Conservation (phyloP, 2,113 vertebrate species). For the Asarcornis scutulata region DNA sequence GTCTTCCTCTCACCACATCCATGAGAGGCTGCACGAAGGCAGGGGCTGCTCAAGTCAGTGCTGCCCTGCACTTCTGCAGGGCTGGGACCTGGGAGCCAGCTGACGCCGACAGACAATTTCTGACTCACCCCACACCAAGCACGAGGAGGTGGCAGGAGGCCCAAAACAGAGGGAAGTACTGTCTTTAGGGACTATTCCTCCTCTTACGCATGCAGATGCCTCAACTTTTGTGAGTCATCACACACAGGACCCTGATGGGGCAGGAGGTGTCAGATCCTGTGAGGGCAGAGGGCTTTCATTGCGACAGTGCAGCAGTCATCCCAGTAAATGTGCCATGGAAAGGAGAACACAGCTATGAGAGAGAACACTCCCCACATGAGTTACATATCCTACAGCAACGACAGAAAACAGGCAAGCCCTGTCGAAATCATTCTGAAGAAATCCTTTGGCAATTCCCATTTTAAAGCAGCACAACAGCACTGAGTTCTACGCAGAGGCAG, state of each 20-base stretch:
- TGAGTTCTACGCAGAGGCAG: neutral
- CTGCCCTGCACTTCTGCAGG: neutral
- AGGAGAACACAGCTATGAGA: neutral
- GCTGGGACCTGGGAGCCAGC: neutral
- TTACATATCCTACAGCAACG: accelerated
- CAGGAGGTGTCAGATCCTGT: neutral
- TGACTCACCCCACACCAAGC: neutral
- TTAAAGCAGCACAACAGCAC: neutral
- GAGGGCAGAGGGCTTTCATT: accelerated
- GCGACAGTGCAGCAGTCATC: accelerated
- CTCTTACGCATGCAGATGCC: neutral
- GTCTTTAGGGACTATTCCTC: neutral
- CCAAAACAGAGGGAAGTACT: neutral
- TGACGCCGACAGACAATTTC: neutral
- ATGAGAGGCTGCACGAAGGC: accelerated
- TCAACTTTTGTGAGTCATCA: neutral
- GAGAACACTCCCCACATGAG: neutral
- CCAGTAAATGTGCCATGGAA: accelerated
- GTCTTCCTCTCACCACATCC: neutral
- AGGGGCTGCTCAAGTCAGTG: accelerated
- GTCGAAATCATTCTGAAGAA: neutral
- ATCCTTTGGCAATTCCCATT: neutral
- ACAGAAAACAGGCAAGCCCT: neutral
- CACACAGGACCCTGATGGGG: neutral
- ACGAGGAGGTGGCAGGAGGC: neutral